These are phyloP conservation scores for Cotesia glomerata DNA, from an alignment of 1,140 invertebrate species.

Conservation along the genomic window DNA sequence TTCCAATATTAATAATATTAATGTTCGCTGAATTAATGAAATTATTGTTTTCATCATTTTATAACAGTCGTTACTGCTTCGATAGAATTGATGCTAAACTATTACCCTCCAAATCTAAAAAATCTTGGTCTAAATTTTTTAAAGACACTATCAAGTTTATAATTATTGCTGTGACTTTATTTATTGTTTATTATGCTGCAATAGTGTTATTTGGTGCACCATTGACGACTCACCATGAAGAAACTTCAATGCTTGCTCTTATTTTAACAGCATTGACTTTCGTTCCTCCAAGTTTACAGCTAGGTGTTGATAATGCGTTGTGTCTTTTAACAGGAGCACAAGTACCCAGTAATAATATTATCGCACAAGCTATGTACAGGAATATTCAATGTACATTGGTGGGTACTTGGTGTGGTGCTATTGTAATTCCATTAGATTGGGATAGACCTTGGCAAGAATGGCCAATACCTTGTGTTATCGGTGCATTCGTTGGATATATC, in stretches of 20 bases:
- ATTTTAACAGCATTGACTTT: slow-evolving; percentile 72
- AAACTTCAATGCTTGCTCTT: slow-evolving; percentile 75
- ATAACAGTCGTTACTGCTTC: slow-evolving; percentile 39
- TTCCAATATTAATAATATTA: slow-evolving; percentile 53
- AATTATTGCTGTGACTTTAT: slow-evolving; percentile 42
- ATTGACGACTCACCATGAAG: slow-evolving; percentile 68
- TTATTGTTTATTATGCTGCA: slow-evolving; percentile 65
- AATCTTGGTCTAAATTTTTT: slow-evolving; percentile 39
- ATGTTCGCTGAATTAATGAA: slow-evolving; percentile 56
- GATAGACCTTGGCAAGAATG: slow-evolving; percentile 87
- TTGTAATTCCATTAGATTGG: slow-evolving; percentile 92
- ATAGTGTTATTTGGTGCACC: slow-evolving; percentile 81
- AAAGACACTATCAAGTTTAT: slow-evolving; percentile 56
- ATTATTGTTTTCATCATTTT: slow-evolving; percentile 47
- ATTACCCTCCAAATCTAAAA: slow-evolving; percentile 39
- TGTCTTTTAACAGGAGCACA: slow-evolving; percentile 64
- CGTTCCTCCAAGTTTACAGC: slow-evolving; percentile 69
- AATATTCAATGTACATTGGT: slow-evolving; percentile 71
- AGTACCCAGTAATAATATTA: slow-evolving; percentile 59
- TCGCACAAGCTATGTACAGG: slow-evolving; percentile 66
- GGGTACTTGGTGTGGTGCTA: slow-evolving; percentile 87
- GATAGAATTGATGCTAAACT: slow-evolving; percentile 37
- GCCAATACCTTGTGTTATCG: slow-evolving; percentile 78
- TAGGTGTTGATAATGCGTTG: slow-evolving; percentile 66
- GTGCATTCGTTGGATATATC: slow-evolving; percentile 72